Base-by-base conservation (phyloP, 2,113 vertebrate species). In the Capreolus pygargus region DNA sequence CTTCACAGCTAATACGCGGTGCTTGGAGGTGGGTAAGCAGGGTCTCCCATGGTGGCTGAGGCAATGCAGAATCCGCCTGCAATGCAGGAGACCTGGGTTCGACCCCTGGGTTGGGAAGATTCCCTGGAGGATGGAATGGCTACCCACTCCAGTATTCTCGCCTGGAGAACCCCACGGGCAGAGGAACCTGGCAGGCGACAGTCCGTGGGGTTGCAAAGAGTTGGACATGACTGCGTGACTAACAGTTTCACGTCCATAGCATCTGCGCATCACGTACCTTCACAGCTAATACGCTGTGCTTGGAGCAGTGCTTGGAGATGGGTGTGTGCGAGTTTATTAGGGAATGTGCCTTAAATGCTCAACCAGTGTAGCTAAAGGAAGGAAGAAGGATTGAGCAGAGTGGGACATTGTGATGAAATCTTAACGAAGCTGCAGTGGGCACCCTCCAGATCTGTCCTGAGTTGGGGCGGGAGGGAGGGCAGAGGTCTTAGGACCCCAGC, bases 391-490 rank as follows among this genome's bases (percentile, higher is more conserved):
- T 3, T 36, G 86, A 93, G 39, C n/a, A 97, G 23, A 82, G 7
- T 2, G 0, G 16, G 60, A 84, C 3, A 30, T 19, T 52, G 19
- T 10, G 5, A 50, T 21, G 27, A 90, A 64, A n/a, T 82, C n/a
- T 52, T 57, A 28, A 27, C 50, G 52, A 60, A 79, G 28, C 36
- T 70, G 83, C 17, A 1, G 1, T 30, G 43, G 55, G 86, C 64
- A 70, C 30, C 7, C 5, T 87, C 39, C 14, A 47, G 28, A 52
- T 28, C 47, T 91, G 54, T 33, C 16, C 58, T 54, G 86, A 58
- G 17, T 33, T 78, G 70, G 1, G 2, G 6, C 10, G 0, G 55
- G 12, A 60, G 3, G 36, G 17, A 60, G 3, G 36, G 17, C 1
- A 6, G 23, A 50, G 12, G 27, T 13, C n/a, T 94, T 43, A 7